Base-by-base conservation (phyloP, 2,113 vertebrate genomes). In the Pluvianellus socialis region DNA sequence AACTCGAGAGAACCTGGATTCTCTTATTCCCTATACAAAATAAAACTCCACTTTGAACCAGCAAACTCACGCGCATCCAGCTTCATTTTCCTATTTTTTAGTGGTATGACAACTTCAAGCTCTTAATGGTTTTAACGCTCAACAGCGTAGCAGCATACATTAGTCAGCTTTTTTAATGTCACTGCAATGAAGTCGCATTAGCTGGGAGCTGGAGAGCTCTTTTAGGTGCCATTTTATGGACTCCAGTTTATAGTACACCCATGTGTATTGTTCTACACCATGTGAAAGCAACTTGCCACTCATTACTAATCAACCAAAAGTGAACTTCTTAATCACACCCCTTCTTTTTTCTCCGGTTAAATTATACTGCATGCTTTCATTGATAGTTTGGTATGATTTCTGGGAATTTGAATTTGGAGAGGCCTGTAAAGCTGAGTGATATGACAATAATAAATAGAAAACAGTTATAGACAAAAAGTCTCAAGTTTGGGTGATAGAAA, bases 121-220 rank as follows among this genome's bases (percentile, higher is more conserved):
- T 80, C 72, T 73, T 72, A 38, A 38, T 40, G 71, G n/a, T 53
- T 92, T 58, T 67, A 88, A 82, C 12, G 67, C 83, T 55, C 53
- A 80, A 38, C 52, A 73, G 16, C 5, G 17, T n/a, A 18, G 47
- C 58, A 79, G 62, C 40, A 88, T 32, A 42, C 35, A 67, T 85
- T 81, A 95, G 58, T 77, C 47, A 95, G 56, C n/a, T 79, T 96
- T 96, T 94, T 56, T 79, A 73, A 90, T 21, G 22, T 70, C 75
- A 59, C 15, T 74, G 50, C 71, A 92, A 63, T 77, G 33, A 90
- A 62, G 30, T 11, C 58, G 32, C 49, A 73, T 58, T 76, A 88
- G n/a, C 22, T 44, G n/a, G 20, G 33, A 87, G 79, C 12, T 65
- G 62, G 30, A 62, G 63, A 92, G 23, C 50, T 92, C 42, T 42